Base-by-base conservation (phyloP, 2,113 vertebrate genomes). In the Apodemus sylvaticus region DNA sequence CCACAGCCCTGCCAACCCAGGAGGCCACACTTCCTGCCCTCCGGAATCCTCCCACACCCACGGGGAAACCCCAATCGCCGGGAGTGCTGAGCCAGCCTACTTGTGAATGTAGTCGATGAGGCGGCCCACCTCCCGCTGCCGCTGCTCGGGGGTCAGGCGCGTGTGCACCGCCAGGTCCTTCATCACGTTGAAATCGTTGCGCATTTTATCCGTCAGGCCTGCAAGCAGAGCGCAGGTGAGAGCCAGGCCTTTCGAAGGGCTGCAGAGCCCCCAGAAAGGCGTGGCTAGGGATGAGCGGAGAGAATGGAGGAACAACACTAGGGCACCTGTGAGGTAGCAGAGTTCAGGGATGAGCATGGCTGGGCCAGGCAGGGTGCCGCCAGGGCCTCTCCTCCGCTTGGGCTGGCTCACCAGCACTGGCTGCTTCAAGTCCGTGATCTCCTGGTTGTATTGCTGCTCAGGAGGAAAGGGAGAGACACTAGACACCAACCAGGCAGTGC, bases 121-220 rank as follows among this genome's bases (percentile, higher is more conserved):
- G 74, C 97, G 98, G 71, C 97, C 98, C 4, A 99, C 98, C 94
- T 99, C 99, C 0, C 71, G 95, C 93, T 99, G 98, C 94, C 99
- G 98, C 93, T 99, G 98, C 45, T 99, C 99, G 1, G 99, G 99
- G 0, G 96, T 97, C 85, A 99, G 97, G 92, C 98, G 98, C 0
- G 99, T 99, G 91, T 99, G 99, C 5, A n/a, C 4, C 3, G 98
- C 97, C 93, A 99, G 93, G 94, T 99, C 99, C 48, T 98, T 99
- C 99, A 99, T 99, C 96, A 99, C 98, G 2, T 55, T 98, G 95
- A 99, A 99, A 96, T 99, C 99, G 1, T 45, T 98, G 5, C 99
- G 98, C 99, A 99, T 99, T 97, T 99, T 99, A 74, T 99, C 99
- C 0, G 99, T 99, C 87, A 99, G 95, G 7, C 99, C 99, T 99